Evolutionary conservation across 1,140 invertebrate species (phyloP).

Genomic region (Drosophila hydei): DNA sequence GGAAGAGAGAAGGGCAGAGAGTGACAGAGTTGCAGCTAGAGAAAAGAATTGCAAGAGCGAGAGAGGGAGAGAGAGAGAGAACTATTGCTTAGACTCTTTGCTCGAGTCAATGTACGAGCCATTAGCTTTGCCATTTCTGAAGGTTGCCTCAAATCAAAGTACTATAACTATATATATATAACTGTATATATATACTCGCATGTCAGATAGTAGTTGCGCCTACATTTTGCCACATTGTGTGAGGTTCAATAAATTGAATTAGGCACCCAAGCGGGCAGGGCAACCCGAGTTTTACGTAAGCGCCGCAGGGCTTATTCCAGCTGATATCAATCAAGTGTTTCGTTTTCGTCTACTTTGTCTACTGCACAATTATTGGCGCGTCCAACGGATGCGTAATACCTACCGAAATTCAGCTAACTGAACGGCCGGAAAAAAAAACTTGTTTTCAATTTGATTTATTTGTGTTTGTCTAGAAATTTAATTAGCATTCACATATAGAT

Average conservation of each 20-base stretch:
- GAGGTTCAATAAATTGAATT: constrained; percentile 12
- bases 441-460: neutral
- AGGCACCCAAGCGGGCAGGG: no score
- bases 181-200: neutral
- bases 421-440: neutral
- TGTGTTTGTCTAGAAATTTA: constrained; percentile 1
- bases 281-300: constrained; percentile 28
- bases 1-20: neutral
- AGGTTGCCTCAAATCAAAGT: constrained; percentile 46
- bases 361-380: constrained; percentile 1
- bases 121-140: constrained; percentile 32
- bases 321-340: constrained; percentile 1
- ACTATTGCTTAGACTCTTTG: neutral
- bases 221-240: constrained; percentile 32
- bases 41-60: neutral
- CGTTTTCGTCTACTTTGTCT: neutral
- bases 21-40: neutral
- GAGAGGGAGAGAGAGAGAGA: neutral
- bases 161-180: neutral
- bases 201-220: neutral
- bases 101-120: constrained; percentile 49
- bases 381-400: neutral
- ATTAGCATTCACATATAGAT: constrained; percentile 11
- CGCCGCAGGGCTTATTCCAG: neutral
- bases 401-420: neutral